phyloP scores from a whole-genome alignment of 2,797 vertebrate species.

The Amphiprion clarkii region DNA sequence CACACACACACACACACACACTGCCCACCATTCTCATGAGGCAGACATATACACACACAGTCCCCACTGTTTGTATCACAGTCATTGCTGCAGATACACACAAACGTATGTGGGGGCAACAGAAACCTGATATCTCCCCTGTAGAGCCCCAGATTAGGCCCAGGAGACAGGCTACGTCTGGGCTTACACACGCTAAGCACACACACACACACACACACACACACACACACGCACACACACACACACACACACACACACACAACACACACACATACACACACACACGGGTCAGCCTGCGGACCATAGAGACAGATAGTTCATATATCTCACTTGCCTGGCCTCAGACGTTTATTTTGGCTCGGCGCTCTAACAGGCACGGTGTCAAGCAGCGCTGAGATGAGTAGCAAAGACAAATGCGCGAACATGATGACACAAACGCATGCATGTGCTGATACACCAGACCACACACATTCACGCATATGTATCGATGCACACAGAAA shows the following conservation, averaged over 20 bases:
- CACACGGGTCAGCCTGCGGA: conserved; percentile 51
- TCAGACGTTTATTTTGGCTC: conserved; percentile 78
- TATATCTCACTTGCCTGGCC: conserved; percentile 69
- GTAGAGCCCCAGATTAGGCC: conserved; percentile 77
- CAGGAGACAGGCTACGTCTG: conserved; percentile 75
- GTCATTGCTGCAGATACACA: conserved; percentile 53
- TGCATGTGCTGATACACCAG: conserved; percentile 35
- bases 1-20: conserved; percentile 12
- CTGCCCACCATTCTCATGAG: conserved; percentile 20
- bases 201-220: conserved; percentile 42
- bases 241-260: conserved; percentile 33
- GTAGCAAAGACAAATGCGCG: conserved; percentile 76
- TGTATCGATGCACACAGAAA: conserved; percentile 1
- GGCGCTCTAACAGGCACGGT: conserved; percentile 57
- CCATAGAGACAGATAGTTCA: conserved; percentile 71
- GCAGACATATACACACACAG: conserved; percentile 45
- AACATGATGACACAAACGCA: conserved; percentile 70
- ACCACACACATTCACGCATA: conserved; percentile 62
- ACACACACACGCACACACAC: conserved; percentile 1
- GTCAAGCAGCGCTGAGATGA: conserved; percentile 69
- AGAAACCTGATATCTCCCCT: conserved; percentile 72
- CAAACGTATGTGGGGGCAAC: conserved; percentile 64
- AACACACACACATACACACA: conserved; percentile 6
- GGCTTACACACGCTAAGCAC: conserved; percentile 59
- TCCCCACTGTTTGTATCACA: conserved; percentile 64